These are phyloP conservation scores for Hyalella azteca DNA, from an alignment of 2,888 invertebrate species.

Conservation along the genomic window DNA sequence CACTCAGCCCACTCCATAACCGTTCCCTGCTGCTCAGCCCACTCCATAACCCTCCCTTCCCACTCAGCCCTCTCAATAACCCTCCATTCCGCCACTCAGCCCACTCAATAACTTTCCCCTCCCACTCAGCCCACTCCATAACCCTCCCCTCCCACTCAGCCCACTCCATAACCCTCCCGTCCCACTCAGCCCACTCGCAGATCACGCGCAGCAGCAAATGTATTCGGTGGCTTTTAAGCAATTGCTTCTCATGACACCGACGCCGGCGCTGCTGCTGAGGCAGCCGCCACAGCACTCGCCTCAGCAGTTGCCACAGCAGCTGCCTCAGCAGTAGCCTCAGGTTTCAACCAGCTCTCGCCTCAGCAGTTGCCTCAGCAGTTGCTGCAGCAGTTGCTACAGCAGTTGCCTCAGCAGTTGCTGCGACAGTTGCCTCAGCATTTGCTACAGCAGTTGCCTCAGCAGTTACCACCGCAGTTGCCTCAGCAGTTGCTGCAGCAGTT, in stretches of 20 bases:
- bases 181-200: neutral
- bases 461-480: too few relatives aligned
- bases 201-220: slow-evolving; percentile 26
- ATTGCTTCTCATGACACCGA: slow-evolving; percentile 2
- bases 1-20: too few relatives aligned
- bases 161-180: neutral
- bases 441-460: neutral
- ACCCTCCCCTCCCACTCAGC: neutral
- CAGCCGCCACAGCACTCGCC: too few relatives aligned
- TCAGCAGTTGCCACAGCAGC: too few relatives aligned
- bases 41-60: too few relatives aligned
- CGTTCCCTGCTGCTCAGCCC: neutral
- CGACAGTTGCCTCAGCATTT: neutral
- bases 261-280: neutral
- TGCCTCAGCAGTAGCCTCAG: too few relatives aligned
- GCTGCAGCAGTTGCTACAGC: neutral
- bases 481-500: too few relatives aligned
- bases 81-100: neutral
- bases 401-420: neutral
- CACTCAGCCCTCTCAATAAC: too few relatives aligned
- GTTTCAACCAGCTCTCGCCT: too few relatives aligned
- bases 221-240: slow-evolving; percentile 32
- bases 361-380: neutral
- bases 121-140: neutral
- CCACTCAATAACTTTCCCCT: neutral